Evolutionary conservation across 2,797 vertebrate species (phyloP), one percentile per base, ranked within the genome.

Genomic region (Strix occidentalis): DNA sequence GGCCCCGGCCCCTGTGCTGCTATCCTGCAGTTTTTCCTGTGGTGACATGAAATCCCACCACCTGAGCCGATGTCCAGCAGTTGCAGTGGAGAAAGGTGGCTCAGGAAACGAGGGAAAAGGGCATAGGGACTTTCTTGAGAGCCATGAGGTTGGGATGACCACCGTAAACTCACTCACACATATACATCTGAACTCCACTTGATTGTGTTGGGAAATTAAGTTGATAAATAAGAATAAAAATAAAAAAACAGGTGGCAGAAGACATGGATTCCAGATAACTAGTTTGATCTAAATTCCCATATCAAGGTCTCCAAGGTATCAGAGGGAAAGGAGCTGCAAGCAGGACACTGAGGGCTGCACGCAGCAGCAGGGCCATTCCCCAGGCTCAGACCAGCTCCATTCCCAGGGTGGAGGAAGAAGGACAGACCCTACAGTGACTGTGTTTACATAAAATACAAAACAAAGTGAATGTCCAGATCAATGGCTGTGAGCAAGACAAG

Each of bases 81-180:
- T 24, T 41, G 37, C 82, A 77, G 13, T 20, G 31, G 57, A 56
- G 61, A 82, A 84, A 77, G 87, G 45, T 24, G 31, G 58, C 56
- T 82, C 53, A 60, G 35, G 26, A 74, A 24, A 65, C 1, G 7
- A 77, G 39, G 18, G 25, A 57, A 63, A 80, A 81, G 29, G 33
- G 19, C 37, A 56, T 9, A 29, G 29, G 29, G 33, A 57, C 50
- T 87, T 66, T 71, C 33, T 68, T 41, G 54, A 45, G 28, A 80
- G 72, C 12, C 53, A 69, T 14, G 11, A 65, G 29, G 5, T 25
- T 65, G 15, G 24, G 16, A 17, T 33, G 43, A 53, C 33, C 35
- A 65, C 37, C 2, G 0, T 50, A 74, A 83, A 11, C 13, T n/a
- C 76, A 58, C 35, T 69, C 37, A 39, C 31, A 53, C 0, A 0